Percentiles rank a stretch among this genome's conserved stretches.
These are phyloP conservation scores for Orthonyx spaldingii DNA, from an alignment of 2,113 vertebrate genomes.

Conservation along the genomic window DNA sequence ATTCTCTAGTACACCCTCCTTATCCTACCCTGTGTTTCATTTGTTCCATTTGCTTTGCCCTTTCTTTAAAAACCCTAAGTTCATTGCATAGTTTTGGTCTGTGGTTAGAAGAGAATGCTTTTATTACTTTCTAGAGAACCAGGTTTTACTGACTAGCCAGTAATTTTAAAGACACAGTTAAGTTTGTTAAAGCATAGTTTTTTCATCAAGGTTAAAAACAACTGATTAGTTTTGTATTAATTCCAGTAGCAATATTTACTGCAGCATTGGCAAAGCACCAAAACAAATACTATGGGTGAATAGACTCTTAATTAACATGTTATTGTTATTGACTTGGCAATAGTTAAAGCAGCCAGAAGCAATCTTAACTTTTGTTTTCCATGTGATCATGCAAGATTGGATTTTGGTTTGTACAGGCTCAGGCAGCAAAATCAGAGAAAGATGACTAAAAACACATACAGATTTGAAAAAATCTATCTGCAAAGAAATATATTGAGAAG, in stretches of 20 bases:
- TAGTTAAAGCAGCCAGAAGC: not conserved
- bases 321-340: not conserved
- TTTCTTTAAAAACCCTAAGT: not conserved
- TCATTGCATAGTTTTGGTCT: not conserved
- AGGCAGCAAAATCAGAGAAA: not conserved
- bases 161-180: not conserved
- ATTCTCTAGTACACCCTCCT: not conserved
- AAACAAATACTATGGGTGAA: not conserved
- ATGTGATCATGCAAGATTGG: not conserved
- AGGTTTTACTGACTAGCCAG: not conserved
- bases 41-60: not conserved
- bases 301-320: not conserved
- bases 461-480: not conserved
- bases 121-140: not conserved
- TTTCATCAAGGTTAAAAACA: not conserved
- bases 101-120: not conserved
- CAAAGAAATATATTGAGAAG: not conserved
- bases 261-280: not conserved
- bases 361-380: not conserved
- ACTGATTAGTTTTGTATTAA: not conserved
- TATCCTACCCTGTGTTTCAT: not conserved
- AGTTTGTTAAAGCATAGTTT: not conserved
- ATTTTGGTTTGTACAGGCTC: not conserved
- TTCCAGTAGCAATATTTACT: not conserved
- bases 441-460: not conserved